These are phyloP conservation scores for Cherax quadricarinatus DNA, from an alignment of 1,140 invertebrate genomes.

Conservation along the genomic window DNA sequence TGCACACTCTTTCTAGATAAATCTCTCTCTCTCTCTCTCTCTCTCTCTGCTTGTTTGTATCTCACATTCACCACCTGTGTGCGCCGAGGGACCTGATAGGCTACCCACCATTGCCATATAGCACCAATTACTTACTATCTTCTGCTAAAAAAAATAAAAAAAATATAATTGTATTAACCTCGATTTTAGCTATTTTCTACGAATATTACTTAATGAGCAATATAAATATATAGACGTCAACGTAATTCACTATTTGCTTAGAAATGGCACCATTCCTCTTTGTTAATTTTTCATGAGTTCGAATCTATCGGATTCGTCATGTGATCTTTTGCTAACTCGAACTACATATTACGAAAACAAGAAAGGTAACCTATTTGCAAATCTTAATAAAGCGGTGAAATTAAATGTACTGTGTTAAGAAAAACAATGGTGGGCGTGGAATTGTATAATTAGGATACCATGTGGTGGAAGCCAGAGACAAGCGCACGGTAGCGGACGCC, in stretches of 20 bases:
- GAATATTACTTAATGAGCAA: background rate
- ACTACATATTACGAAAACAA: background rate
- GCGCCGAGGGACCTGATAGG: constrained; percentile 3
- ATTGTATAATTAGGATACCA: background rate
- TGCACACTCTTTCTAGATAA: background rate
- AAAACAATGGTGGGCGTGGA: background rate
- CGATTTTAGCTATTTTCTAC: background rate
- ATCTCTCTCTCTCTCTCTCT: background rate
- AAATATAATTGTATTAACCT: no score
- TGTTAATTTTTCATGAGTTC: constrained; percentile 14
- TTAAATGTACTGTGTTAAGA: background rate
- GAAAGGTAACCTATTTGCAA: no score
- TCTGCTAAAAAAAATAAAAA: no score
- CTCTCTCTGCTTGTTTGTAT: background rate
- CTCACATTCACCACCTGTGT: constrained; percentile 12
- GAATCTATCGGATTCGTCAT: background rate
- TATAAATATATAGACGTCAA: background rate
- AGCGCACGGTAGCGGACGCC: background rate
- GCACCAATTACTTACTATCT: background rate
- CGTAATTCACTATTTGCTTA: background rate
- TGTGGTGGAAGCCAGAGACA: background rate
- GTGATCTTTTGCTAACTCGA: background rate
- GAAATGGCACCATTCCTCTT: background rate
- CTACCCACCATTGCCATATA: background rate
- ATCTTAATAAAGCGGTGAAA: background rate